These are phyloP conservation scores for Cremastobaeus sp. DNA, from an alignment of 2,888 invertebrate species.

Conservation along the genomic window DNA sequence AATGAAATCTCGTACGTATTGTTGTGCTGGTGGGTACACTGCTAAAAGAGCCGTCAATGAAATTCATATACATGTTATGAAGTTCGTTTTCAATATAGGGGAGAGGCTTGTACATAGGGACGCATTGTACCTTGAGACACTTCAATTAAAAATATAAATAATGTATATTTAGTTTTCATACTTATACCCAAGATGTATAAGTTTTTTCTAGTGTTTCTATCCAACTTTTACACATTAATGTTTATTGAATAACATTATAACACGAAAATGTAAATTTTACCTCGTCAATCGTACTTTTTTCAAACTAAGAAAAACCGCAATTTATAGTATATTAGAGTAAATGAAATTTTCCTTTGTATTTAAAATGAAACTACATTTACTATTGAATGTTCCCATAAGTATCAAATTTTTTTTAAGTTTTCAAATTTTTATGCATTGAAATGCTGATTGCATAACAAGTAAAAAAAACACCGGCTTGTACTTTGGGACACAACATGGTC, in stretches of 20 bases:
- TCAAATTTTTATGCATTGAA: constrained; percentile 10
- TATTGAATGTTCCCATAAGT: no score
- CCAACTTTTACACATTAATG: constrained; percentile 3
- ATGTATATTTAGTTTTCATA: constrained; percentile 7
- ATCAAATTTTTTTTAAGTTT: no score
- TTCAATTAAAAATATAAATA: constrained; percentile 16
- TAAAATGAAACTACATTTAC: constrained; percentile 8
- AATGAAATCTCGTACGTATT: no score
- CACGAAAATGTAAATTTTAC: neutral
- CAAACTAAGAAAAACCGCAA: constrained; percentile 1
- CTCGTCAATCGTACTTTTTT: no score
- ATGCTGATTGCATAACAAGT: constrained; percentile 3
- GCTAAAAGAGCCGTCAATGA: no score
- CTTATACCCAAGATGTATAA: neutral
- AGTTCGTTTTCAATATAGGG: no score
- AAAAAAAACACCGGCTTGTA: constrained; percentile 12
- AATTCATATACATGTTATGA: no score
- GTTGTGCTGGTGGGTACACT: no score
- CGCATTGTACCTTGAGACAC: constrained; percentile 10
- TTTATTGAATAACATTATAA: neutral
- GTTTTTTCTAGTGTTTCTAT: neutral
- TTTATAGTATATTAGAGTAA: constrained; percentile 5
- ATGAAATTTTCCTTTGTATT: constrained; percentile 7
- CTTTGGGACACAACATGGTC: constrained; percentile 21
- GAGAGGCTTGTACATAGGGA: constrained; percentile 13